Percentiles rank a stretch among this genome's conserved stretches.
phyloP scores from a whole-genome alignment of 2,888 invertebrate species.

The Caenorhabditis japonica region DNA sequence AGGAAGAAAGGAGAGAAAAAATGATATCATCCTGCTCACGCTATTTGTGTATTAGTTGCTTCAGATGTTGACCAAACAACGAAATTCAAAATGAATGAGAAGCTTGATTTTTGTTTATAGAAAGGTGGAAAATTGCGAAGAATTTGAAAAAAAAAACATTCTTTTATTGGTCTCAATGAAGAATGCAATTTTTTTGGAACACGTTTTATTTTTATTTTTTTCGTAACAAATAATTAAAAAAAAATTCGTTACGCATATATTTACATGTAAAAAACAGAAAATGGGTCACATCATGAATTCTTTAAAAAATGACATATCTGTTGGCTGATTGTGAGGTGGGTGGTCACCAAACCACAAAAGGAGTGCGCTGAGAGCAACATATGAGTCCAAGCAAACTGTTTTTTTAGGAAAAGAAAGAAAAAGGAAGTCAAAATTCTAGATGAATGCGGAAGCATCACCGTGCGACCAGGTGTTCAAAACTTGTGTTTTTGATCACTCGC shows the following conservation, averaged over 20 bases:
- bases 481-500: slow-evolving; percentile 16
- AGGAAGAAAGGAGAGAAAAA: slow-evolving; percentile 10
- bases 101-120: too few relatives aligned
- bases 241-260: too few relatives aligned
- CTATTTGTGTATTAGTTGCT: slow-evolving; percentile 3
- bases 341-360: too few relatives aligned
- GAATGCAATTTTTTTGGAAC: too few relatives aligned
- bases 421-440: slow-evolving; percentile 1
- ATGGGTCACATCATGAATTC: slow-evolving; percentile 42
- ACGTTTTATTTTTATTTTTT: too few relatives aligned
- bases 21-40: slow-evolving; percentile 46
- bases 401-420: slow-evolving; percentile 1
- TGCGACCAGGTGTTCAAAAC: slow-evolving; percentile 6
- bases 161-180: too few relatives aligned
- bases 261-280: too few relatives aligned
- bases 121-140: slow-evolving; percentile 2
- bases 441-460: slow-evolving; percentile 16
- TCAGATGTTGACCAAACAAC: slow-evolving; percentile 18
- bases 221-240: too few relatives aligned
- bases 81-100: too few relatives aligned
- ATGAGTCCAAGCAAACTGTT: too few relatives aligned
- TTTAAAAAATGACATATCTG: slow-evolving; percentile 16
- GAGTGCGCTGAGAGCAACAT: too few relatives aligned
- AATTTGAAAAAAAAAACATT: slow-evolving; percentile 29
- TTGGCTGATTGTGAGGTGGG: too few relatives aligned